Percentiles rank a stretch among this genome's conserved stretches.
These are phyloP conservation scores for Peromyscus melanophrys DNA, from an alignment of 2,797 vertebrate species.

Conservation along the genomic window DNA sequence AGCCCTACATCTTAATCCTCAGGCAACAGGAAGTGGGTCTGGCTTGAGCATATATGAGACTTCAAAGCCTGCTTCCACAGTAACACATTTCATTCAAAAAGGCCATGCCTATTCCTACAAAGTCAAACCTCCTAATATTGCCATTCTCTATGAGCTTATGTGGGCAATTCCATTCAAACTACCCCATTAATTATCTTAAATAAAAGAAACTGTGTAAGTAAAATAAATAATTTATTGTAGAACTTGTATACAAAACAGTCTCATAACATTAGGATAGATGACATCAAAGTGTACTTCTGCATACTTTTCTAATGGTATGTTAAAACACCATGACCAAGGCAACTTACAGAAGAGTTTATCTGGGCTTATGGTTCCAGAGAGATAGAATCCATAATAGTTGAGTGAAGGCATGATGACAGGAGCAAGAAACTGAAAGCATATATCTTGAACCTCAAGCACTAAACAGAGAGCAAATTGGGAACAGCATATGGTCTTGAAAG, in stretches of 20 bases:
- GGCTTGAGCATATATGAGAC: no score
- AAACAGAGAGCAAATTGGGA: not conserved
- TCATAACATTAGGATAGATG: not conserved
- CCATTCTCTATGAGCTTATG: no score
- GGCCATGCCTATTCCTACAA: no score
- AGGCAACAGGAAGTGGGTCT: no score
- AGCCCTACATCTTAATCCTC: no score
- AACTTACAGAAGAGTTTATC: not conserved
- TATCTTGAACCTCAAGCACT: not conserved
- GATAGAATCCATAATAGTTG: not conserved
- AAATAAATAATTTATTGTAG: not conserved
- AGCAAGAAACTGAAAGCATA: not conserved
- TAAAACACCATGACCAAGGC: no score
- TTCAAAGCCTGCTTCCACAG: no score
- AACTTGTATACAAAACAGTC: not conserved
- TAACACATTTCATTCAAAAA: no score
- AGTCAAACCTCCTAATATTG: no score
- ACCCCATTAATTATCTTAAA: not conserved
- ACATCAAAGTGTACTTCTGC: not conserved
- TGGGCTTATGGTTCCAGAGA: not conserved
- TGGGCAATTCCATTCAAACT: no score
- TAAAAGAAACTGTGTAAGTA: conserved; percentile 4
- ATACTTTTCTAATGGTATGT: not conserved
- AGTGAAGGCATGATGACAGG: not conserved
- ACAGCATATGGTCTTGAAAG: not conserved